Evolutionary conservation across 2,888 invertebrate species (phyloP).

Genomic region (Dicranocentrus wangi): DNA sequence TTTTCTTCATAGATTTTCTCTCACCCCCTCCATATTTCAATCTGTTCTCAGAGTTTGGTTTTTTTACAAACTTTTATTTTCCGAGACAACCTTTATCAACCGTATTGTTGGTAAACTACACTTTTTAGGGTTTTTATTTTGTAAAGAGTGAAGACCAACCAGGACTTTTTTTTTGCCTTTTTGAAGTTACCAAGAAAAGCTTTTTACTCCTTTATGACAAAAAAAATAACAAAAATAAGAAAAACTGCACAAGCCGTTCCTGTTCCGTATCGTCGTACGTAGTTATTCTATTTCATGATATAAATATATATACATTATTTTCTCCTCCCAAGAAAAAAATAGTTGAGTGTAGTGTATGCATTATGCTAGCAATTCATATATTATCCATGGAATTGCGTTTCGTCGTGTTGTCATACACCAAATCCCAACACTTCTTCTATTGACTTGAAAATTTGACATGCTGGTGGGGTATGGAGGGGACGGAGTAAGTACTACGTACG

Average conservation of each 20-base stretch:
- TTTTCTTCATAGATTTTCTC: conserved; percentile 19
- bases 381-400: conserved; percentile 4
- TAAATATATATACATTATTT: too few relatives aligned
- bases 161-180: too few relatives aligned
- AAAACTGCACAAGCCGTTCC: not conserved
- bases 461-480: not conserved
- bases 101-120: conserved; percentile 40
- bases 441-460: conserved; percentile 52
- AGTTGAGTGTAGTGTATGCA: too few relatives aligned
- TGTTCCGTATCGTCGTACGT: too few relatives aligned
- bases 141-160: conserved; percentile 24
- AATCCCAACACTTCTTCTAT: conserved; percentile 56
- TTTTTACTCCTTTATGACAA: conserved; percentile 40
- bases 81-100: conserved; percentile 27
- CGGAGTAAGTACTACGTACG: too few relatives aligned
- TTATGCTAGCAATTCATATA: not conserved
- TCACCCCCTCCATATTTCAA: conserved; percentile 51
- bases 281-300: too few relatives aligned
- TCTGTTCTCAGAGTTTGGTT: conserved; percentile 37
- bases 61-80: conserved; percentile 32
- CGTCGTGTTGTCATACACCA: conserved; percentile 34
- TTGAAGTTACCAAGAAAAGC: conserved; percentile 49
- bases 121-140: conserved; percentile 40
- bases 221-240: too few relatives aligned
- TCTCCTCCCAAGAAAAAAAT: too few relatives aligned